Evolutionary conservation across 1,140 invertebrate genomes (phyloP), one percentile per base, ranked within the genome.

Genomic region (Drosophila melanica): DNA sequence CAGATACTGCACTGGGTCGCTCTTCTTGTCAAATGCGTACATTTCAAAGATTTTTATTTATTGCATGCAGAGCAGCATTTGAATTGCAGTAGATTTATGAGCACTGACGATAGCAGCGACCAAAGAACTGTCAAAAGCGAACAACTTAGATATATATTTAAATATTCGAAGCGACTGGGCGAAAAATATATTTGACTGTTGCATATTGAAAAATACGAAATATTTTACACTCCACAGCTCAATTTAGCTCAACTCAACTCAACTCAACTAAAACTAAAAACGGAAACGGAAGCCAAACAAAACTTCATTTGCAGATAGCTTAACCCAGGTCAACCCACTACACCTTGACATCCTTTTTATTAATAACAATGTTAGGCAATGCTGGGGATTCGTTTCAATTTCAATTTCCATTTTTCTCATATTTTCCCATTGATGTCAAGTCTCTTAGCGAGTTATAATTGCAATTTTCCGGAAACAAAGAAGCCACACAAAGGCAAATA

Each of bases 41-140:
- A 84, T 69, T 84, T 77, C 73, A 45, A 74, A 59, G 65, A 84
- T 86, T 86, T 76, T 78, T 81, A 81, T 87, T 81, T 87, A 77
- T 66, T 75, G 71, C 78, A 72, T 66, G 71, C 47, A 60, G 53
- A 82, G 66, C 58, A 73, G 78, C 81, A 78, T 85, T 86, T 86
- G 70, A 86, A 86, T 81, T 68, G 78, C 70, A 78, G 35, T 65
- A 80, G 74, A 79, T 66, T 77, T 85, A 74, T 85, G 73, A 81
- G 79, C 47, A 44, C 63, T 69, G 30, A 33, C 14, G 20, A 44
- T 9, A 20, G 51, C n/a, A 14, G 42, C 47, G 14, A 44, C 11
- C 20, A 27, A 30, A 14, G 9, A 64, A 33, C 60, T 77, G 45
- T 65, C 68, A 55, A 85, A 80, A 72, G 80, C 53, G 45, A 68